Base-by-base conservation (phyloP, 1,140 invertebrate genomes). In the Drosophila leontia region DNA sequence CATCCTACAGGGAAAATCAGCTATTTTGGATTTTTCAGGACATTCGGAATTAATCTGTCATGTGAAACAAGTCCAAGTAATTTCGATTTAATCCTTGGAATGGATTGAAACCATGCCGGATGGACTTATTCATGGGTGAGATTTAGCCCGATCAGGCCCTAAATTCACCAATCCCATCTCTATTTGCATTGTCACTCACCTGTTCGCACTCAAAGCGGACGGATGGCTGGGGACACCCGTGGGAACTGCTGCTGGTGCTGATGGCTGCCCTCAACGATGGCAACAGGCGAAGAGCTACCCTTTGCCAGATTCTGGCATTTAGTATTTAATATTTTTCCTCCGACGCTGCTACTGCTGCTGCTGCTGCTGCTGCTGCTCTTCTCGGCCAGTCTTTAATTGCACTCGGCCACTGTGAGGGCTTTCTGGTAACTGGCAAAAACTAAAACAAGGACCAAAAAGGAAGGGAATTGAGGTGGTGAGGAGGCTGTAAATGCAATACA, bases 161-260 rank as follows among this genome's bases (percentile, higher is more conserved):
- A 29, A 56, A 56, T 7, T 41, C 34, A 39, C 13, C 32, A n/a
- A 48, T 12, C 26, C 26, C 51, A 50, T 44, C 17, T 26, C 15
- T 11, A 19, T 37, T 44, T 39, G 15, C 39, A 11, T 47, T 64
- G 59, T 48, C 55, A 79, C 79, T 82, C 61, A 82, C 79, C 79
- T 82, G 79, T 82, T 76, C 67, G 55, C 80, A 67, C 79, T 37
- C 34, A 71, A 41, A 71, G 55, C 58, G 53, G 59, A 44, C 48
- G 61, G 51, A 48, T 56, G 35, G 45, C 44, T 19, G 37, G 37
- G 44, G 45, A 37, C 35, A 35, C 71, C 71, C 61, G 39, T 29
- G 57, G 56, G 56, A 61, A n/a, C 19, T 39, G 53, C 61, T 12
- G 53, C 5, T 37, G 17, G 11, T 17, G 37, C 17, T 69, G 44